Evolutionary conservation across 2,113 vertebrate species (phyloP), one percentile per base, ranked within the genome.

Genomic region (Microtus pennsylvanicus): DNA sequence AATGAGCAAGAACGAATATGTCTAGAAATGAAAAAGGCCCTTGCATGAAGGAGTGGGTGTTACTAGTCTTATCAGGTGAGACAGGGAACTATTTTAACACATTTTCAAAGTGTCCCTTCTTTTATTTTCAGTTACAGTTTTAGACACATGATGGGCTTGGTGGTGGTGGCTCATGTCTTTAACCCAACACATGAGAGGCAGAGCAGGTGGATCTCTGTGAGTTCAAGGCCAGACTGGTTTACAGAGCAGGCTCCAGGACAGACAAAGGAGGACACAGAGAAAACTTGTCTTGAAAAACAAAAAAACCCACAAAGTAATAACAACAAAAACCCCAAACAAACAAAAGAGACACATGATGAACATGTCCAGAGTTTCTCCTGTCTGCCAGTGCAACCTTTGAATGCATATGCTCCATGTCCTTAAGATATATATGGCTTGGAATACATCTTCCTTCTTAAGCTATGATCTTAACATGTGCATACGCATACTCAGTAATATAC

Each of bases 101-200:
- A 58, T 24, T 35, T 88, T n/a, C 85, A 70, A 65, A 72, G 13
- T 9, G 22, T 28, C 7, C 14, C 22, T 16, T 52, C 33, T n/a
- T 74, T 72, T 28, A 88, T 38, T 55, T 88, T 42, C 13, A 75
- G 70, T 35, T 58, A 75, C 24, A 42, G 58, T 26, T 58, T 55
- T 75, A 58, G 8, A 17, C 17, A n/a, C 3, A n/a, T 0, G 69
- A n/a, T 19, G 7, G 16, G 6, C 3, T 6, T 7, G 6, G 33
- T 0, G 7, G 7, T 70, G 16, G 35, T 70, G 7, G 16, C 16
- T 70, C 16, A 19, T 17, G 16, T n/a, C 35, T 70, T 70, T 38
- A 38, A 9, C 3, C 3, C 35, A 72, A 19, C 8, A 38, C 70
- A 10, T 38, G 70, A 19, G 35, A 72, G 8, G 70, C 17, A 38